Evolutionary conservation across 1,140 invertebrate genomes (phyloP).

Genomic region (Bombus waltoni): DNA sequence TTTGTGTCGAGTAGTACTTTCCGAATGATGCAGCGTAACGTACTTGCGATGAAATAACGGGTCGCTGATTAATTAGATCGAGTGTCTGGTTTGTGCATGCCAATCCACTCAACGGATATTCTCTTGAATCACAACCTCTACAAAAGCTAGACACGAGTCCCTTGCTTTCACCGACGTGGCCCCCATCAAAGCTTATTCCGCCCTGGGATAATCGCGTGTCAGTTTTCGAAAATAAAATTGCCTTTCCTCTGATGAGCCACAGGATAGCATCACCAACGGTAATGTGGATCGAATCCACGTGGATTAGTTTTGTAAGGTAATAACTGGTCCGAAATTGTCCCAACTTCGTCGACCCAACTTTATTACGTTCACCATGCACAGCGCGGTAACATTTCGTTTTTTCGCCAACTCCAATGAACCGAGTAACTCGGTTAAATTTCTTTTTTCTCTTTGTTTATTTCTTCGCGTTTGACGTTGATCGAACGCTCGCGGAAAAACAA

Average conservation of each 20-base stretch:
- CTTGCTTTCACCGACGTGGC: not conserved
- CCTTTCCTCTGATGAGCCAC: not conserved
- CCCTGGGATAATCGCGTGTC: not conserved
- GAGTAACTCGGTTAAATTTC: not conserved
- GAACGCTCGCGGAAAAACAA: not conserved
- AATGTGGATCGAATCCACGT: not conserved
- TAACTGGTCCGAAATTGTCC: not conserved
- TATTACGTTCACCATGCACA: not conserved
- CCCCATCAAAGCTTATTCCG: slow-evolving; percentile 9
- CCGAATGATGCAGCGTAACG: slow-evolving; percentile 66
- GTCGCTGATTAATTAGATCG: slow-evolving; percentile 79
- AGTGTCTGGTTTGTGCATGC: slow-evolving; percentile 63
- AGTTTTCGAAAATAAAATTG: slow-evolving; percentile 8
- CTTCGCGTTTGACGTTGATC: not conserved
- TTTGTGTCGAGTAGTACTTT: slow-evolving; percentile 69
- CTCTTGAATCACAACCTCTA: slow-evolving; percentile 9
- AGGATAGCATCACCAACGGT: not conserved
- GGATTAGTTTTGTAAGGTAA: not conserved
- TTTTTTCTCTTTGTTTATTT: not conserved
- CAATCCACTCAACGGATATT: slow-evolving; percentile 48
- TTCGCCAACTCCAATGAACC: not conserved
- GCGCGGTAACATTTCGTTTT: not conserved
- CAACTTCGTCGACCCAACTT: not conserved
- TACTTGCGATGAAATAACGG: slow-evolving; percentile 67
- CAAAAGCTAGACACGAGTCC: slow-evolving; percentile 34